phyloP scores from a whole-genome alignment of 2,888 invertebrate species.

The Pterostichus niger region DNA sequence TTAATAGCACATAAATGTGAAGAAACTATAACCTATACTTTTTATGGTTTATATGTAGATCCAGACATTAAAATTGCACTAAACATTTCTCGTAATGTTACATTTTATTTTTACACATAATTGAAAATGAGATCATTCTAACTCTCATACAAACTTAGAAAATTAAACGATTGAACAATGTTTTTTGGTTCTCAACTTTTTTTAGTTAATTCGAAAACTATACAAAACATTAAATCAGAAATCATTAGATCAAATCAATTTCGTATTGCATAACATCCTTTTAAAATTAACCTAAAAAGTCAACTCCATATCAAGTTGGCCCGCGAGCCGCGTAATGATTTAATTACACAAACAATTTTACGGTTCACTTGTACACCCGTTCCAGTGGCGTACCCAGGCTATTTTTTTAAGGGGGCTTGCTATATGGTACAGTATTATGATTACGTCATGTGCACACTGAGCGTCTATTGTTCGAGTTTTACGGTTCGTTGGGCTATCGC shows the following conservation, averaged over 20 bases:
- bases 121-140: too few relatives aligned
- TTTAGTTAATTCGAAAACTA: too few relatives aligned
- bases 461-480: slow-evolving; percentile 3
- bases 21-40: too few relatives aligned
- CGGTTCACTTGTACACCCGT: background rate
- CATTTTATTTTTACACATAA: too few relatives aligned
- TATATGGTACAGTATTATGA: background rate
- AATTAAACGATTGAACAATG: too few relatives aligned
- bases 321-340: background rate
- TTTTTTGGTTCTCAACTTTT: too few relatives aligned
- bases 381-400: slow-evolving; percentile 23
- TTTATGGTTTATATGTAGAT: too few relatives aligned
- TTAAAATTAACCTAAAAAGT: slow-evolving; percentile 23
- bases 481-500: background rate
- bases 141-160: too few relatives aligned
- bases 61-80: too few relatives aligned
- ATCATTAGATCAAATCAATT: background rate
- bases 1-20: too few relatives aligned
- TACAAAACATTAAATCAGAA: too few relatives aligned
- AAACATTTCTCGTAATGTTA: too few relatives aligned
- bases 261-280: background rate
- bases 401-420: background rate
- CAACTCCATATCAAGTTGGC: background rate
- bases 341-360: slow-evolving; percentile 45
- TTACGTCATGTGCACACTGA: slow-evolving; percentile 5